Evolutionary conservation across 1,140 invertebrate genomes (phyloP).

Genomic region (Diachasma alloeum): DNA sequence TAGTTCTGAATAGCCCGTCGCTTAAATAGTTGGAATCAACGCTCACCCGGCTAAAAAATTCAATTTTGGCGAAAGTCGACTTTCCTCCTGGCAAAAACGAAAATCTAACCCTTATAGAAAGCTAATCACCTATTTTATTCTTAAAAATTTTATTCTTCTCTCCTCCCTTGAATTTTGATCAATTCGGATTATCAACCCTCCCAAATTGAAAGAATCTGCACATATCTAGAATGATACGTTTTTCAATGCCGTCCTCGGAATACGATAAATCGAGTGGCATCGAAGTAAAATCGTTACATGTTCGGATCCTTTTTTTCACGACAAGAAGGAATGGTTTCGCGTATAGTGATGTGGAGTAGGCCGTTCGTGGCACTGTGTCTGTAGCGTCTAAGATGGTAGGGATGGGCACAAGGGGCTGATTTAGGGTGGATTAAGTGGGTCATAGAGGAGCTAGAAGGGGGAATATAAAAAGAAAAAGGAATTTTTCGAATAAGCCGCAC

Average conservation of each 20-base stretch:
- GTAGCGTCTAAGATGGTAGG: conserved; percentile 30
- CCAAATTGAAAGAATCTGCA: background rate
- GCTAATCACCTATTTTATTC: no score
- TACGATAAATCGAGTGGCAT: background rate
- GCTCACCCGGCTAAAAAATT: no score
- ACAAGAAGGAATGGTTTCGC: background rate
- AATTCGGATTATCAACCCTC: background rate
- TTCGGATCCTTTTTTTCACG: background rate
- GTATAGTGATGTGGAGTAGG: background rate
- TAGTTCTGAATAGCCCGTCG: no score
- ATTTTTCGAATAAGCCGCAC: background rate
- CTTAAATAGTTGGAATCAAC: no score
- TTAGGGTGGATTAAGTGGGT: conserved; percentile 45
- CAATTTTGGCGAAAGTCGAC: no score
- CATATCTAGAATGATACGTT: background rate
- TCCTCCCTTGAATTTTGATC: background rate
- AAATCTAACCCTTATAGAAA: no score
- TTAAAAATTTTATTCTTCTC: background rate
- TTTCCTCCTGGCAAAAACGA: no score
- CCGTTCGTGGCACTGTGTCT: background rate
- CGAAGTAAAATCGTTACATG: background rate
- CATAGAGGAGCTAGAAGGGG: conserved; percentile 15
- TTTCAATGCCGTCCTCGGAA: background rate
- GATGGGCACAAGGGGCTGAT: no score
- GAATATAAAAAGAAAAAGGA: background rate